These are phyloP conservation scores for Cataglyphis albicans DNA, from an alignment of 2,888 invertebrate species.

Conservation along the genomic window DNA sequence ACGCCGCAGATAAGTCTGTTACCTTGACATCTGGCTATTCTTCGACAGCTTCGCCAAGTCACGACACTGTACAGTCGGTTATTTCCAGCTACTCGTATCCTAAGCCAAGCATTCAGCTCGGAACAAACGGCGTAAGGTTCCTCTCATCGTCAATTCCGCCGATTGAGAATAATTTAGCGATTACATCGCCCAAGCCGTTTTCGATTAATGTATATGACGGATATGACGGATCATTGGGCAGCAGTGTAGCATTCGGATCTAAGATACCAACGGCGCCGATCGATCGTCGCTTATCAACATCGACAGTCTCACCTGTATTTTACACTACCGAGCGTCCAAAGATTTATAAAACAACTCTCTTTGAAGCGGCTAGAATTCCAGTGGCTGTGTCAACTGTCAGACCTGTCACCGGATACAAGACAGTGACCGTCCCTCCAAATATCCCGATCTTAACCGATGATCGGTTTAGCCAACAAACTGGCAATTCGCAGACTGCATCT, in stretches of 20 bases:
- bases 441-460: constrained; percentile 66
- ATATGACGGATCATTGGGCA: constrained; percentile 68
- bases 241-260: not conserved
- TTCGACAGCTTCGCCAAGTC: constrained; percentile 14
- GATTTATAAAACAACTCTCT: constrained; percentile 76
- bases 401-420: constrained; percentile 77
- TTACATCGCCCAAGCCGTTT: constrained; percentile 76
- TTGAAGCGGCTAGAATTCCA: constrained; percentile 76
- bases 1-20: constrained; percentile 32
- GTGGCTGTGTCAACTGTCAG: constrained; percentile 73
- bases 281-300: constrained; percentile 48
- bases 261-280: constrained; percentile 24
- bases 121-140: constrained; percentile 33
- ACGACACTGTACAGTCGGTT: not conserved
- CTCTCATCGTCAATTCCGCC: constrained; percentile 41
- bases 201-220: constrained; percentile 76
- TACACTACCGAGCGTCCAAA: constrained; percentile 78
- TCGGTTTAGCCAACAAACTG: constrained; percentile 59
- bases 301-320: constrained; percentile 68
- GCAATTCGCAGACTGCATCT: constrained; percentile 61
- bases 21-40: constrained; percentile 52
- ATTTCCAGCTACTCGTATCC: constrained; percentile 74
- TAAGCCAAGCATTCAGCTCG: constrained; percentile 62
- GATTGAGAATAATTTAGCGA: not conserved
- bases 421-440: constrained; percentile 74